phyloP scores from a whole-genome alignment of 2,888 invertebrate species.

The Chrysolina haemoptera region DNA sequence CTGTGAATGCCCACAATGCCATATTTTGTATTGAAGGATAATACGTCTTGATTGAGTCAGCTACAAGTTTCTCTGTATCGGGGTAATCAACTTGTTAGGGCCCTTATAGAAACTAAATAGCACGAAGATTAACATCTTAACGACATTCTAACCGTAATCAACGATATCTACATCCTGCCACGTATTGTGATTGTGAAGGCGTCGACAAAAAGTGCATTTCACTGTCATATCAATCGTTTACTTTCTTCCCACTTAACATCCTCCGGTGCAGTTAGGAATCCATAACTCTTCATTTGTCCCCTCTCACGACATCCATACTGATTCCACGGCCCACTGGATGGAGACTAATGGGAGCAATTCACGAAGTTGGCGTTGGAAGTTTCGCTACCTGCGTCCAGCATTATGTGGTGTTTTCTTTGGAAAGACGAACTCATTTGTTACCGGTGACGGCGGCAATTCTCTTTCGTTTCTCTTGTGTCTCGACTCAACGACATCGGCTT shows the following conservation, averaged over 20 bases:
- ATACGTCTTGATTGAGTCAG: too few relatives aligned
- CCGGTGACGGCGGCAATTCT: conserved; percentile 59
- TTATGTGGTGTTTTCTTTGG: conserved; percentile 60
- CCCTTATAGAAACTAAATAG: not conserved
- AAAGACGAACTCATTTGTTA: conserved; percentile 67
- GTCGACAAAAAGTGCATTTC: conserved; percentile 45
- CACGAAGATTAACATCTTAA: not conserved
- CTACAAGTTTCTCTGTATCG: too few relatives aligned
- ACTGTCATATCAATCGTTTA: conserved; percentile 54
- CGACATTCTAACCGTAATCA: not conserved
- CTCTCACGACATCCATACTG: conserved; percentile 60
- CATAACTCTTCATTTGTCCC: conserved; percentile 69
- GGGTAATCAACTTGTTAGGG: not conserved
- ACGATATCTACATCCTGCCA: conserved; percentile 32
- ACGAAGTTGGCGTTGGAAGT: conserved; percentile 61
- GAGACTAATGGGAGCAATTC: conserved; percentile 69
- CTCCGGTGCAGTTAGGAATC: conserved; percentile 64
- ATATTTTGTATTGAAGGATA: too few relatives aligned
- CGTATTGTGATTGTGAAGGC: conserved; percentile 26
- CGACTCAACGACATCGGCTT: conserved; percentile 26
- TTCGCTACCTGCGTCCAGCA: conserved; percentile 58
- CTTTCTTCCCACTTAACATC: conserved; percentile 63
- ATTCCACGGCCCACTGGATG: conserved; percentile 63
- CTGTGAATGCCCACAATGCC: too few relatives aligned
- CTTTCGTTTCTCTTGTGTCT: conserved; percentile 31